phyloP scores from a whole-genome alignment of 2,113 vertebrate genomes.

The Donacobius atricapilla region DNA sequence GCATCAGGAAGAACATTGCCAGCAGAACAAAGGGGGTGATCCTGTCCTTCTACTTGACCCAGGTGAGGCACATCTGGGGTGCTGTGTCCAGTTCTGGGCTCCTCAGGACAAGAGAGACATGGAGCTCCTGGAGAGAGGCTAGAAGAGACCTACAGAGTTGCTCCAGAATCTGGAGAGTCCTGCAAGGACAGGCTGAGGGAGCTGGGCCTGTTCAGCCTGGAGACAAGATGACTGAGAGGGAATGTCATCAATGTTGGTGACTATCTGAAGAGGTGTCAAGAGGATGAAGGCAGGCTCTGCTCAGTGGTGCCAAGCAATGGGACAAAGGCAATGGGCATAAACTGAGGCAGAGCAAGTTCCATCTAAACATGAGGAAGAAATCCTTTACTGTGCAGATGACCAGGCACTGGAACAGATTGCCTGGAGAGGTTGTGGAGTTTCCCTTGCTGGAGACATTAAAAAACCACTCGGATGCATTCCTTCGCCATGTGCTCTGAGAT shows the following conservation, averaged over 20 bases:
- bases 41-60: background rate
- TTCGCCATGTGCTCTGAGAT: no score
- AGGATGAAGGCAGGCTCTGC: background rate
- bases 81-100: background rate
- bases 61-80: background rate
- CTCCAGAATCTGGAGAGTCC: background rate
- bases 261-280: background rate
- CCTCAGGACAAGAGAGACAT: background rate
- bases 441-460: background rate
- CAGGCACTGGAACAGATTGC: background rate
- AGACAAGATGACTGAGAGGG: background rate
- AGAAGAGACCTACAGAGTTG: background rate
- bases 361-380: background rate
- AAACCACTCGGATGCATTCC: background rate
- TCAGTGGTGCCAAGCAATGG: background rate
- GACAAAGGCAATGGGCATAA: background rate
- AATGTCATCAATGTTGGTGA: background rate
- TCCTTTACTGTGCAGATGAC: background rate
- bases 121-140: background rate
- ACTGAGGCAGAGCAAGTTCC: background rate
- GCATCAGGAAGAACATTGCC: background rate
- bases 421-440: background rate
- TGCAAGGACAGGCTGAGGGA: background rate
- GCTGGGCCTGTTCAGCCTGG: background rate
- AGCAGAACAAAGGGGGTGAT: fast-evolving